Percentiles rank a stretch among this genome's conserved stretches.
Conservation (phyloP, 2,888 invertebrate genomes). For the Papilio protenor region DNA sequence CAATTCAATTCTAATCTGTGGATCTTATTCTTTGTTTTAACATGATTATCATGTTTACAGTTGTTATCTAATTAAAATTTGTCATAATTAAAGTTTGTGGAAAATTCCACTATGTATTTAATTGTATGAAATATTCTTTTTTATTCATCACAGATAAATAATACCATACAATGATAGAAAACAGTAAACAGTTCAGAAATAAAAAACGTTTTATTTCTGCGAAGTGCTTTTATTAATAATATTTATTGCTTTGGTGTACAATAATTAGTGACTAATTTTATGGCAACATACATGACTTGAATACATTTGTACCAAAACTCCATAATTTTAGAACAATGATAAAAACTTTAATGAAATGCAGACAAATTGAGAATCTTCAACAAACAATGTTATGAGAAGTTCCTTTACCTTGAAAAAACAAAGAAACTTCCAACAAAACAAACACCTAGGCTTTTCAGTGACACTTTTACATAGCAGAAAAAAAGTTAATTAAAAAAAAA, state of each 20-base stretch:
- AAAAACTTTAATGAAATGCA: not conserved
- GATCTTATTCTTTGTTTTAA: not conserved
- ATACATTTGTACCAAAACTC: constrained; percentile 14
- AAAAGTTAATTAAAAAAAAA: not conserved
- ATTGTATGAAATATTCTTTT: not conserved
- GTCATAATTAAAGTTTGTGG: not conserved
- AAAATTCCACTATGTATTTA: not conserved
- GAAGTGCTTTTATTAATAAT: constrained; percentile 36
- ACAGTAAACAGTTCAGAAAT: not conserved
- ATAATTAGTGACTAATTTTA: constrained; percentile 8
- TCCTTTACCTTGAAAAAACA: not conserved
- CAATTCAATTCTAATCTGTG: not conserved
- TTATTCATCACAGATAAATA: not conserved
- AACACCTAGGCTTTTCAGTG: not conserved
- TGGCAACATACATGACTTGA: not conserved
- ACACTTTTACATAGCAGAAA: not conserved
- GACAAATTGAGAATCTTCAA: no score
- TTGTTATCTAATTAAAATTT: not conserved
- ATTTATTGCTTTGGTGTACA: constrained; percentile 25
- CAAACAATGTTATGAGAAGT: not conserved
- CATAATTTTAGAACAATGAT: not conserved
- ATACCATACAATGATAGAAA: not conserved
- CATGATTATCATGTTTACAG: not conserved
- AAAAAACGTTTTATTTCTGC: constrained; percentile 25
- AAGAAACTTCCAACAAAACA: not conserved